Base-by-base conservation (phyloP, 2,113 vertebrate species). In the Perca schrenkii region DNA sequence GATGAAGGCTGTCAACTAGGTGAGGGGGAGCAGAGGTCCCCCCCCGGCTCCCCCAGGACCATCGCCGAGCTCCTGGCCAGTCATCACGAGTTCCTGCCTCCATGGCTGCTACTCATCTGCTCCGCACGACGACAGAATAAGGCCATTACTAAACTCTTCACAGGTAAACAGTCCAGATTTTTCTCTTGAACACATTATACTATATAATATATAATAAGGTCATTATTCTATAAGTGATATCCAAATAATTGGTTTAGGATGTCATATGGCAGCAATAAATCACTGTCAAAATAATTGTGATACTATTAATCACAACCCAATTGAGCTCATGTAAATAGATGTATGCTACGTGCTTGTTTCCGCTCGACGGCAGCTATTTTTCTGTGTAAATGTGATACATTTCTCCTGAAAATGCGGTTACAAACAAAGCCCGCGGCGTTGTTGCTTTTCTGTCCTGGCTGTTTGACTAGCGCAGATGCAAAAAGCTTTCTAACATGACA, bases 61-160 rank as follows among this genome's bases (percentile, higher is more conserved):
- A 97, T 99, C 77, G 97, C 97, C 0, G 98, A 99, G 88, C 97
- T 99, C 75, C 91, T 99, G 86, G 98, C 98, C 80, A 94, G 94
- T 70, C 98, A 99, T 86, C 98, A 98, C 0, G 97, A 99, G 86
- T 97, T 98, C 92, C 97, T 99, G 74, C 98, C 98, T 16, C 97
- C 98, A 0, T 99, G 98, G 98, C 94, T 99, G 34, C 94, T 99
- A 14, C 97, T 99, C 22, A 92, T 99, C 86, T 99, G 98, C 87
- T 99, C 98, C 0, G 97, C 97, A 15, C 96, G 98, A 4, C 96
- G 98, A 2, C 98, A 99, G 93, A 99, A 98, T 88, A 99, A 98
- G 93, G 96, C 97, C 85, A 97, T 99, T 79, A 99, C 98, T 77
- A 99, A 99, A 91, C 97, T 98, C 88, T 99, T 99, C 93, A 98